Evolutionary conservation across 2,888 invertebrate species (phyloP).

Genomic region (Miltochrista miniata): DNA sequence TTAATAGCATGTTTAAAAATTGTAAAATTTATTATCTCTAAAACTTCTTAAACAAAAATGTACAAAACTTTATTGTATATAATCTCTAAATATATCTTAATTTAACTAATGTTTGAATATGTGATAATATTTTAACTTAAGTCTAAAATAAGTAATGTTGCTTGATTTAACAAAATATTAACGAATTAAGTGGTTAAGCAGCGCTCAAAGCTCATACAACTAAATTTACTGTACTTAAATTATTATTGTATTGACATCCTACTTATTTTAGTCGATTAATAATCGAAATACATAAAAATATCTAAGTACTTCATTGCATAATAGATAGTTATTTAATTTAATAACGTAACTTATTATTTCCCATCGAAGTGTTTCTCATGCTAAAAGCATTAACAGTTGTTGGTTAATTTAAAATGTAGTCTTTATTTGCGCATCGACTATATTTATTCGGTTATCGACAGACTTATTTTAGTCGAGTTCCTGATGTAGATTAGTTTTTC

Average conservation of each 20-base stretch:
- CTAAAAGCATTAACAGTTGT: slow-evolving; percentile 14
- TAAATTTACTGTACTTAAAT: slow-evolving; percentile 35
- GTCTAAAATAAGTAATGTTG: slow-evolving; percentile 13
- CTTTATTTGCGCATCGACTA: slow-evolving; percentile 15
- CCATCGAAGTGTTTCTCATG: slow-evolving; percentile 21
- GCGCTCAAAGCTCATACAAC: slow-evolving; percentile 33
- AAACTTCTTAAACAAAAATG: too few relatives aligned
- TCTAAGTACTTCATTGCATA: neutral
- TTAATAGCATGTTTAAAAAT: too few relatives aligned
- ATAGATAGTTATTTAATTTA: slow-evolving; percentile 1
- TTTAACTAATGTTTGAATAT: slow-evolving; percentile 17
- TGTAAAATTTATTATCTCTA: too few relatives aligned
- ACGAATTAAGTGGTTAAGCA: slow-evolving; percentile 20
- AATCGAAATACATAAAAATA: neutral
- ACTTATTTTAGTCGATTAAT: slow-evolving; percentile 36
- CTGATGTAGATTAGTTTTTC: slow-evolving; percentile 40
- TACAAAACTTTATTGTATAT: too few relatives aligned
- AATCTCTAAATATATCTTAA: slow-evolving; percentile 5
- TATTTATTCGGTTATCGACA: slow-evolving; percentile 13
- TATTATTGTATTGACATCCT: slow-evolving; percentile 28
- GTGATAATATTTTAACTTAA: slow-evolving; percentile 33
- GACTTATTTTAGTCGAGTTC: slow-evolving; percentile 41
- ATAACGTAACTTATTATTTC: slow-evolving; percentile 8
- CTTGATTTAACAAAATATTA: slow-evolving; percentile 20
- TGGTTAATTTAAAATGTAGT: slow-evolving; percentile 6